Conservation (phyloP, 2,888 invertebrate species). For the Drosophila flavopinicola region DNA sequence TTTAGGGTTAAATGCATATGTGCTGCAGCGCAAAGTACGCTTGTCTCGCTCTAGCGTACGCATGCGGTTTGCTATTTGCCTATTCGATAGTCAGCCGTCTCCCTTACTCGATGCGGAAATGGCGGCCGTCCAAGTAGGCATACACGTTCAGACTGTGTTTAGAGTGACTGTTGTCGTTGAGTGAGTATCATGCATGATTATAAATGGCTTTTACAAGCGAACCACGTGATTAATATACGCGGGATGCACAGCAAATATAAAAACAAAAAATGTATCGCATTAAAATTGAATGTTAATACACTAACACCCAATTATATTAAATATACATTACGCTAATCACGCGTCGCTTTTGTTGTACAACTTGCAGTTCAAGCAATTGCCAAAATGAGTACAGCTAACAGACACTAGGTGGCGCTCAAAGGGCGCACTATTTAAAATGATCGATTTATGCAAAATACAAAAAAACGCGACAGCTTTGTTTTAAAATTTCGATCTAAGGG, state of each 20-base stretch:
- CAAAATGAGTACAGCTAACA: neutral
- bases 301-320: neutral
- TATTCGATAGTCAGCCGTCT: conserved; percentile 21
- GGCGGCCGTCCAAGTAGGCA: conserved; percentile 49
- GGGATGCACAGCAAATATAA: neutral
- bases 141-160: conserved; percentile 35
- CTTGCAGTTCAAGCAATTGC: neutral
- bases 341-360: conserved; percentile 4
- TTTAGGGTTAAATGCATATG: conserved; percentile 74
- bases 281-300: neutral
- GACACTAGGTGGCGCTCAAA: conserved; percentile 24
- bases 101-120: conserved; percentile 62
- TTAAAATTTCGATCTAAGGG: too few species aligned
- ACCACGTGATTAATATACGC: neutral
- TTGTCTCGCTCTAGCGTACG: conserved; percentile 39
- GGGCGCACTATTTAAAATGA: conserved; percentile 41
- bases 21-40: conserved; percentile 2
- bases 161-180: conserved; percentile 17
- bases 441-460: too few species aligned
- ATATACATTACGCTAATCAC: neutral
- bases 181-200: conserved; percentile 9
- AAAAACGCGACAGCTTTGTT: too few species aligned
- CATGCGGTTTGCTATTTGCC: conserved; percentile 14
- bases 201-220: too few species aligned
- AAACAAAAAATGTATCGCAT: neutral